Conservation (phyloP, 2,113 vertebrate genomes). For the Paracanthobrama guichenoti region DNA sequence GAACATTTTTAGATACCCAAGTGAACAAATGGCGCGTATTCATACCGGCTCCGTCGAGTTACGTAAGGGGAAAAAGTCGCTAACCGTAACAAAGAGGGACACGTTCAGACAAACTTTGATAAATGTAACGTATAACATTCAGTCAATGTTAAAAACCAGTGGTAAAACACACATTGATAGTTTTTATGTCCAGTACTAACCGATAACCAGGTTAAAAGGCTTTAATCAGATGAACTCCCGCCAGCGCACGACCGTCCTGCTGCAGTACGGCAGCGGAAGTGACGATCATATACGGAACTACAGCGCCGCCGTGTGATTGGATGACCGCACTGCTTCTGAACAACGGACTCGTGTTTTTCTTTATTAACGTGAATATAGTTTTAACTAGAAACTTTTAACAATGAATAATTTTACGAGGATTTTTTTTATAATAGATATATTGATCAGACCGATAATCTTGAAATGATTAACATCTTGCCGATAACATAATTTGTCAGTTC, state of each 20-base stretch:
- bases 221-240: conserved; percentile 31
- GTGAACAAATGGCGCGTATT: background rate
- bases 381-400: background rate
- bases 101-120: background rate
- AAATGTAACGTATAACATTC: background rate
- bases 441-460: background rate
- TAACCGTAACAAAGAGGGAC: background rate
- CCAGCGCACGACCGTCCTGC: background rate
- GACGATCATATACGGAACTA: background rate
- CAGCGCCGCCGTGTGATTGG: conserved; percentile 26
- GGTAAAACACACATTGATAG: background rate
- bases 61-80: background rate
- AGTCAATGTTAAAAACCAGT: background rate
- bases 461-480: background rate
- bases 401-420: background rate
- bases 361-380: background rate
- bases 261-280: background rate
- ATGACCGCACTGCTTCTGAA: background rate
- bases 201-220: background rate
- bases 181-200: background rate
- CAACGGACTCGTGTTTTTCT: too few species aligned
- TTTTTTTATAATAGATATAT: background rate
- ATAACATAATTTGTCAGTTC: too few species aligned
- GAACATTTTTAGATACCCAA: background rate
- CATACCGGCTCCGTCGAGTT: background rate